Evolutionary conservation across 2,888 invertebrate genomes (phyloP).

Genomic region (Terebella lapidaria): DNA sequence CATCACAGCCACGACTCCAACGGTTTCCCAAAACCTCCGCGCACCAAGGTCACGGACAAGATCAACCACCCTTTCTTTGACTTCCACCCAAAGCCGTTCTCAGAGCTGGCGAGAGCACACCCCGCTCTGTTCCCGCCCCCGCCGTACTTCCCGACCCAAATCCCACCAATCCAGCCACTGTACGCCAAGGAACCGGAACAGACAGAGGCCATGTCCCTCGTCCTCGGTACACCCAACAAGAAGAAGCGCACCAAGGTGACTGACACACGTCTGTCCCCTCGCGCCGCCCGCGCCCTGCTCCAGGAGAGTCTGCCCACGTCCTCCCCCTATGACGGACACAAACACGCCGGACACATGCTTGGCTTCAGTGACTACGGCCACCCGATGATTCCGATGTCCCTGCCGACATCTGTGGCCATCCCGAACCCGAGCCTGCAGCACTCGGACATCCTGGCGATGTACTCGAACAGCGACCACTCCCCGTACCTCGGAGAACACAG

Average conservation of each 20-base stretch:
- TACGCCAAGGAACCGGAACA: conserved; percentile 41
- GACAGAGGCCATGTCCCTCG: conserved; percentile 82
- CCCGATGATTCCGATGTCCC: conserved; percentile 55
- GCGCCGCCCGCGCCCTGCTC: conserved; percentile 43
- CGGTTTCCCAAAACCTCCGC: conserved; percentile 8
- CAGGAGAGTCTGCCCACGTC: conserved; percentile 50
- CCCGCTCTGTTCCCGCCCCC: conserved; percentile 57
- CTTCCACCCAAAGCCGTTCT: conserved; percentile 15
- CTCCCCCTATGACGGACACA: neutral
- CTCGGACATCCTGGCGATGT: conserved; percentile 34
- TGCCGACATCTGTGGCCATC: conserved; percentile 93
- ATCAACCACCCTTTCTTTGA: conserved; percentile 21
- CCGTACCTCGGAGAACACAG: neutral
- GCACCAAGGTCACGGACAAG: conserved; percentile 23
- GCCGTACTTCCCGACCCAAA: conserved; percentile 63
- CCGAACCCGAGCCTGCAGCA: conserved; percentile 86
- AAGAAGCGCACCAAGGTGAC: conserved; percentile 96
- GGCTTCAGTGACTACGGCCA: neutral
- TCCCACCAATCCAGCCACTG: conserved; percentile 58
- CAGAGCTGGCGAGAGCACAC: conserved; percentile 35
- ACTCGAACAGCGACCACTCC: neutral
- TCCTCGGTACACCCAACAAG: conserved; percentile 72
- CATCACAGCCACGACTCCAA: neutral
- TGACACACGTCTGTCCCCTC: conserved; percentile 50
- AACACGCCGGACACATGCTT: neutral